These are phyloP conservation scores for Hoplostethus mediterraneus DNA, from an alignment of 2,797 vertebrate genomes.

Conservation along the genomic window DNA sequence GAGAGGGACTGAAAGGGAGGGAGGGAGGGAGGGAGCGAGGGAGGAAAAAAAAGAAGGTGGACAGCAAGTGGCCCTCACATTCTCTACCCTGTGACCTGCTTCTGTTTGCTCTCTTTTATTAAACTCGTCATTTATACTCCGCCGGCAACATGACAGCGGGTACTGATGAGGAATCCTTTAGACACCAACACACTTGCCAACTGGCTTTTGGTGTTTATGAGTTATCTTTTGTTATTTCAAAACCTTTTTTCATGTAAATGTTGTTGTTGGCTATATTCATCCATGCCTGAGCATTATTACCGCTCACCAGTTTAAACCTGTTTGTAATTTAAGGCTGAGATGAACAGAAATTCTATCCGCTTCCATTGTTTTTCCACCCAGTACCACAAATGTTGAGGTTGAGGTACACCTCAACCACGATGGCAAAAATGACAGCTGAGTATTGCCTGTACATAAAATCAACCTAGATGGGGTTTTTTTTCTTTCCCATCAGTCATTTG, in stretches of 20 bases:
- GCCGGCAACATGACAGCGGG: constrained; percentile 59
- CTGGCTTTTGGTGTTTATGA: constrained; percentile 46
- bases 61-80: constrained; percentile 63
- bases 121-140: constrained; percentile 67
- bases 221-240: not conserved
- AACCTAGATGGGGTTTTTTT: constrained; percentile 26
- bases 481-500: constrained; percentile 11
- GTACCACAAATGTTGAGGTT: too few species aligned
- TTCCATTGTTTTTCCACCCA: not conserved
- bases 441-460: not conserved
- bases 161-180: constrained; percentile 59
- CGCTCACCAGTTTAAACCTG: constrained; percentile 8
- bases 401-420: not conserved
- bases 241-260: constrained; percentile 38
- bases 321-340: not conserved
- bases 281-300: not conserved
- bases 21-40: constrained; percentile 17
- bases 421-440: not conserved
- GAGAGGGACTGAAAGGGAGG: constrained; percentile 61
- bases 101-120: constrained; percentile 76
- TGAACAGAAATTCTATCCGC: constrained; percentile 3
- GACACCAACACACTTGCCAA: constrained; percentile 44
- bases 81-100: constrained; percentile 69
- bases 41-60: constrained; percentile 27
- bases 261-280: constrained; percentile 22